Evolutionary conservation across 1,140 invertebrate genomes (phyloP), one percentile per base, ranked within the genome.

Genomic region (Leptoteleia sp.): DNA sequence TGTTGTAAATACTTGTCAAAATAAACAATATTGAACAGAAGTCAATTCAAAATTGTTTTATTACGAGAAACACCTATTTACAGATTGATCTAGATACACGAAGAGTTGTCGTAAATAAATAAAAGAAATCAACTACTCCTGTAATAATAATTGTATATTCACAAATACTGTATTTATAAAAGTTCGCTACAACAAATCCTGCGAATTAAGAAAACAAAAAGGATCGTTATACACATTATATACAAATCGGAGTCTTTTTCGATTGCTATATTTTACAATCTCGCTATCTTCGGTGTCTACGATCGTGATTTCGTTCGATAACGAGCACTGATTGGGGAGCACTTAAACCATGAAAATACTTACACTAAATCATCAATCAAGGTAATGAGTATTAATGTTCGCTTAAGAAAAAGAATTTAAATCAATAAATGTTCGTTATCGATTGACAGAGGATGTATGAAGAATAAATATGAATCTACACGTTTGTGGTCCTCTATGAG

Each of bases 51-150:
- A 82, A 81, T 80, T 72, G 82, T 84, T 87, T 88, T 88, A 88
- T 88, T 89, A 83, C 45, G 81, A 84, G 83, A 86, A 75, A 83
- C 79, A 75, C 83, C 75, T 88, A 89, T 89, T 83, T 88, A 88
- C 88, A 88, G 72, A 84, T 85, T 84, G 79, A 76, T 83, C 85
- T 87, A 87, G 62, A 82, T 77, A 81, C 79, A 82, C 82, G 76
- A 79, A 81, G 81, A 83, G 13, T 75, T 50, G 72, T 76, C 59
- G 70, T 83, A 80, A 84, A 86, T 85, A 78, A 71, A 77, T 77
- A 70, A 71, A 59, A 45, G 8, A 54, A 57, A 29, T 71, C n/a
- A 71, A 64, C 59, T 75, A 76, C 57, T 55, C 80, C 43, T 29
- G 33, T 75, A 77, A 76, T 35, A 33, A 73, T 81, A 70, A 80